Conservation (phyloP, 2,113 vertebrate genomes). For the Phocoena sinus region DNA sequence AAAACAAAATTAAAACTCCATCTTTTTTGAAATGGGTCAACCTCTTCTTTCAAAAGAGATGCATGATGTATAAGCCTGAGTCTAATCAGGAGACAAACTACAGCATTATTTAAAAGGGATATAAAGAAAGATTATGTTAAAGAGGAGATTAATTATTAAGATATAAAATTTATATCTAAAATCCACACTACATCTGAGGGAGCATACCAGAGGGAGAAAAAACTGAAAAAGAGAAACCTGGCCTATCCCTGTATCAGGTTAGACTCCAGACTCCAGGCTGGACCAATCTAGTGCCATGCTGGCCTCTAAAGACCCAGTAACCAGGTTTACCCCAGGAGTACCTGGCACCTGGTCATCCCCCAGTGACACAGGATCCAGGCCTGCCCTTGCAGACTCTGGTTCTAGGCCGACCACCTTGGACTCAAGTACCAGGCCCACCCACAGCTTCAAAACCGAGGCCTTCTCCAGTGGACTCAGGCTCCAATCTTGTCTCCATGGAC, state of each 20-base stretch:
- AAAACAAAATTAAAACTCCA: background rate
- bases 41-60: background rate
- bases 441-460: background rate
- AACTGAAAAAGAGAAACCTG: background rate
- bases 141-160: background rate
- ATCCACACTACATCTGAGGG: background rate
- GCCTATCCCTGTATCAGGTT: no score
- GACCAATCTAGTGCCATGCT: background rate
- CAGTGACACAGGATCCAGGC: rapidly evolving
- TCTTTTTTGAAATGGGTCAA: background rate
- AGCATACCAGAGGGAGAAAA: background rate
- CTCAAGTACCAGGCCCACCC: background rate
- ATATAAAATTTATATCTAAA: background rate
- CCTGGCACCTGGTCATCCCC: background rate
- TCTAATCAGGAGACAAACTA: background rate
- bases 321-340: background rate
- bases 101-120: background rate
- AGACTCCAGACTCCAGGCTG: background rate
- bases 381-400: background rate
- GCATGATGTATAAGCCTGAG: background rate
- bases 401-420: background rate
- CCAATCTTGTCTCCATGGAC: background rate
- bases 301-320: background rate
- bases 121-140: background rate
- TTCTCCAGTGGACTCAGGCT: background rate